Evolutionary conservation across 1,140 invertebrate species (phyloP), one percentile per base, ranked within the genome.

Genomic region (Leguminivora glycinivorella): DNA sequence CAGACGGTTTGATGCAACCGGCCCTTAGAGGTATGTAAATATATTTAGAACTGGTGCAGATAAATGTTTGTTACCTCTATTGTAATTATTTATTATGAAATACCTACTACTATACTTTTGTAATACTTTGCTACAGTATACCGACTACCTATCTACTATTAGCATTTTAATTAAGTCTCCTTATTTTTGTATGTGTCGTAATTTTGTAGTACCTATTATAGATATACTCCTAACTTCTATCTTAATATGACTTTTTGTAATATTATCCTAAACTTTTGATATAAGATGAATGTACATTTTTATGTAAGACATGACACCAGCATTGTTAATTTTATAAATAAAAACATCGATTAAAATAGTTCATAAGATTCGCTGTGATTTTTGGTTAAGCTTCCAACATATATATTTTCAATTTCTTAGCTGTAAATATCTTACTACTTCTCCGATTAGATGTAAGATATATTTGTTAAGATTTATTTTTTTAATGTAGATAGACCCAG

Each of bases 391-490:
- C 47, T 73, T 73, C 70, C 74, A 73, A 71, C 74, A 75, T 58
- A 74, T 69, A 67, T 67, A 67, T 67, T 72, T 69, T 69, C 70
- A 0, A 14, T 38, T 67, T 31, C 25, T 31, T 22, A 40, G 38
- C 19, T 69, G 40, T 72, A 69, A 69, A 72, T 63, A 72, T 47
- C 25, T 56, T 58, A n/a, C 22, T 24, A 52, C 14, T 63, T 47
- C 17, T 34, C 47, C 40, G 9, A 47, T 14, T 68, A 47, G 14
- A 5, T 63, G 26, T 76, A 75, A 74, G 47, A 72, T 75, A 71
- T 80, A 77, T 74, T 72, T 40, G 56, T 75, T 83, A 82, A 82
- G 76, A 83, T 76, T 89, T 90, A 90, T 90, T 90, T 90, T 90
- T 90, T 76, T 90, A 90, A 85, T 77, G 72, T 79, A 83, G 75